Base-by-base conservation (phyloP, 1,140 invertebrate genomes). In the Ptiloglossa arizonensis region DNA sequence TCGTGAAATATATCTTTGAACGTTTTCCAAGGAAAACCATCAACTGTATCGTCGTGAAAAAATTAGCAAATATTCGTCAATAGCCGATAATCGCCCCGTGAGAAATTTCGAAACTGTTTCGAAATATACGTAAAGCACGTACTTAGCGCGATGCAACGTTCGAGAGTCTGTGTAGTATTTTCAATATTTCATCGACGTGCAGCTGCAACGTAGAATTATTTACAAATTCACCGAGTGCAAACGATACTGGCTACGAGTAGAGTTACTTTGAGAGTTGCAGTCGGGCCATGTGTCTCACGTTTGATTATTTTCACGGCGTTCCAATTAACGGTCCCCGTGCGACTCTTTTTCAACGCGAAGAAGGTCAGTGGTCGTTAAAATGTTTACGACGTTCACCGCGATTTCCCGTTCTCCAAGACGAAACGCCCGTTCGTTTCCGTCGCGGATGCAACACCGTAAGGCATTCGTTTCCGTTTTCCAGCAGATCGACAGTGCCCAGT, bases 271-370 rank as follows among this genome's bases (percentile, higher is more conserved):
- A 19, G 44, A 29, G 35, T 3, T 35, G 66, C 69, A 8, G 54
- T 56, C 35, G n/a, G 80, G 64, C 59, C 69, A 79, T 70, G 69
- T 82, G 75, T 19, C 41, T 8, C 6, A 19, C 27, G 22, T 59
- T 17, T 66, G 66, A 83, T 83, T 83, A 83, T 82, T 79, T 82
- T 83, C 5, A 46, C n/a, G 32, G 50, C 19, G 60, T n/a, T 9
- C 29, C 69, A 79, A 82, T 83, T 79, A 75, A 57, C 50, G 46
- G 17, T 27, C 54, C 35, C 11, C 48, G 27, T 68, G 64, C 68
- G 64, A 63, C 56, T 35, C 59, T 29, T 41, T 57, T 19, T 29
- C 13, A 1, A 56, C 35, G 11, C 6, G 29, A 29, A 63, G 68
- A 74, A 57, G 32, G 19, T 57, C 24, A 8, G 54, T 35, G 22